phyloP scores from a whole-genome alignment of 1,140 invertebrate genomes.

The Drosophila gunungcola region DNA sequence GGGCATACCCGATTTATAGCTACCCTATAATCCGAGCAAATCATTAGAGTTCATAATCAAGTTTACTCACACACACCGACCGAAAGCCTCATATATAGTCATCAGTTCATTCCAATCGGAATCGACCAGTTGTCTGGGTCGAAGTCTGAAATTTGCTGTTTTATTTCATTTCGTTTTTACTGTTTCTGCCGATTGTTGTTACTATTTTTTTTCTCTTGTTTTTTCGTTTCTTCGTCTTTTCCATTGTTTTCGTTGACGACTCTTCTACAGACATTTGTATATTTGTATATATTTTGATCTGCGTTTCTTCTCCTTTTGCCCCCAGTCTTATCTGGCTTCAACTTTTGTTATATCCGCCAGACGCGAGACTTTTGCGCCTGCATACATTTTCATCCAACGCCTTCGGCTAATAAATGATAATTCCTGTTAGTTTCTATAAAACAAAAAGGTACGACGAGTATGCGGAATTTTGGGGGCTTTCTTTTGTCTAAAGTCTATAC shows the following conservation, averaged over 20 bases:
- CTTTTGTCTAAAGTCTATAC: conserved; percentile 47
- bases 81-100: conserved; percentile 23
- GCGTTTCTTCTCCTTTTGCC: conserved; percentile 20
- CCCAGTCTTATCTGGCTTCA: conserved; percentile 3
- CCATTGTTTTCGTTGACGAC: conserved; percentile 56
- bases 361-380: conserved; percentile 4
- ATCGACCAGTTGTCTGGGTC: conserved; percentile 70
- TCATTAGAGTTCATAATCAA: conserved; percentile 61
- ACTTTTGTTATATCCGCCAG: conserved; percentile 38
- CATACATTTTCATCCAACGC: conserved; percentile 9
- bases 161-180: conserved; percentile 54
- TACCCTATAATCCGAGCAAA: conserved; percentile 29
- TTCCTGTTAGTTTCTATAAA: conserved; percentile 39
- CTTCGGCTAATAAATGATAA: conserved; percentile 49
- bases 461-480: conserved; percentile 20
- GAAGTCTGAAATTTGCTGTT: conserved; percentile 64
- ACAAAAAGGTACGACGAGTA: not conserved
- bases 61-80: conserved; percentile 23
- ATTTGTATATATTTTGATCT: conserved; percentile 36
- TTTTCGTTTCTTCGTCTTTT: conserved; percentile 23
- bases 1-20: conserved; percentile 14
- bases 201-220: conserved; percentile 31
- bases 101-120: conserved; percentile 61
- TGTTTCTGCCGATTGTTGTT: conserved; percentile 52
- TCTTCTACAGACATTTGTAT: conserved; percentile 35